Evolutionary conservation across 2,113 vertebrate species (phyloP), one percentile per base, ranked within the genome.

Genomic region (Cheilinus undulatus): DNA sequence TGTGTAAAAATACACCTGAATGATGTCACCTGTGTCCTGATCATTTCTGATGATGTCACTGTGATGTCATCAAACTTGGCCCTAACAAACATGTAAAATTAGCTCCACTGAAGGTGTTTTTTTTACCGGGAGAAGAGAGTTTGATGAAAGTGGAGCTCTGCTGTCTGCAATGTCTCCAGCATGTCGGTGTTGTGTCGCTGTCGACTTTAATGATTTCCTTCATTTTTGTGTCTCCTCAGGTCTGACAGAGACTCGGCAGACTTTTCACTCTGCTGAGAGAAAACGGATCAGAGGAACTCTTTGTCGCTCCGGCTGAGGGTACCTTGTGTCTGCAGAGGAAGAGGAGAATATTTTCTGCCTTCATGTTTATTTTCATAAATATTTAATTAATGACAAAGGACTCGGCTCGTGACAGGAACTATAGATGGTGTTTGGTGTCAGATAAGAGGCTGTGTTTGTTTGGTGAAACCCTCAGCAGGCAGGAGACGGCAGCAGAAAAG

Each of bases 221-320:
- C 3, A 24, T 17, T 10, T 69, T 1, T 53, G 5, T 70, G 17
- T 60, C 9, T 79, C 28, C 8, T 54, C 74, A 85, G 78, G 51
- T 71, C 22, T 38, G 52, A 51, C 36, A 26, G 49, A 34, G 67
- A 36, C 34, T 65, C 42, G n/a, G 30, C 3, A 42, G 61, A 53
- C 17, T 23, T 14, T 11, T 34, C 3, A 19, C 34, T 50, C 45
- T 7, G 57, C 11, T 15, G 28, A 22, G 20, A 14, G 27, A 3
- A 52, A 27, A 24, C 27, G 1, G 40, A 30, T 12, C 36, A 3
- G 30, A 38, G 19, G 27, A 20, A 8, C 28, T 14, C 40, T 27
- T 34, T 4, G 54, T n/a, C 11, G 22, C 13, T 20, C 15, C 22
- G 8, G 22, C 32, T 34, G 5, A 34, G 17, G 3, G 1, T 0